phyloP scores from a whole-genome alignment of 2,797 vertebrate species.

The Morus bassanus region DNA sequence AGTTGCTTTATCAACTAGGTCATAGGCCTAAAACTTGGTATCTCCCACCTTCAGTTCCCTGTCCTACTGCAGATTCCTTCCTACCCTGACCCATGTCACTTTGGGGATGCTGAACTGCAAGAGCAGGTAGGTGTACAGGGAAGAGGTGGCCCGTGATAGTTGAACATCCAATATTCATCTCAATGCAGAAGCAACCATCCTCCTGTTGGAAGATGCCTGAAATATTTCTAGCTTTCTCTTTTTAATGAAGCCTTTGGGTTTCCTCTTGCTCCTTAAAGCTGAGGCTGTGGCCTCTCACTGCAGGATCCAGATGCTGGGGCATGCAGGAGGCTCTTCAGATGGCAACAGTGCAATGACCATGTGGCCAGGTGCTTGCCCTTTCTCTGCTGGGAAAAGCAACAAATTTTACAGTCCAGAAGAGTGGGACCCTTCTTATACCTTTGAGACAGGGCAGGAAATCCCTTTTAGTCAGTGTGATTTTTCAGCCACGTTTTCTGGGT shows the following conservation, averaged over 20 bases:
- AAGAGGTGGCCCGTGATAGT: rapidly evolving
- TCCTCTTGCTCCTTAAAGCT: neutral
- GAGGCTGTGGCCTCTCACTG: neutral
- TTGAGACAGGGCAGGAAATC: neutral
- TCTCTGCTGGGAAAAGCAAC: neutral
- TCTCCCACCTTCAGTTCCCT: neutral
- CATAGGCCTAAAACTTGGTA: neutral
- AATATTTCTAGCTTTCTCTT: neutral
- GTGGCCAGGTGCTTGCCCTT: neutral
- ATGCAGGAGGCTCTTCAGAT: rapidly evolving
- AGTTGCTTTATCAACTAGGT: neutral
- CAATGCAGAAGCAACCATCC: neutral
- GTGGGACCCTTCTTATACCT: neutral
- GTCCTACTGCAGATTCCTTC: neutral
- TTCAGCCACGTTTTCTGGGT: neutral
- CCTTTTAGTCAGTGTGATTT: neutral
- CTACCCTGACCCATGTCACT: neutral
- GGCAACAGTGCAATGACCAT: neutral
- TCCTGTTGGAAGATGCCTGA: neutral
- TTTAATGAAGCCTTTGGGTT: neutral
- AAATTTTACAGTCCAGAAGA: neutral
- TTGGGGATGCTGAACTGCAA: neutral
- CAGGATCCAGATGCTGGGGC: too few species aligned
- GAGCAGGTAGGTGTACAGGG: rapidly evolving
- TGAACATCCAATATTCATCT: neutral